These are phyloP conservation scores for Plecotus auritus DNA, from an alignment of 2,113 vertebrate species.

Conservation along the genomic window DNA sequence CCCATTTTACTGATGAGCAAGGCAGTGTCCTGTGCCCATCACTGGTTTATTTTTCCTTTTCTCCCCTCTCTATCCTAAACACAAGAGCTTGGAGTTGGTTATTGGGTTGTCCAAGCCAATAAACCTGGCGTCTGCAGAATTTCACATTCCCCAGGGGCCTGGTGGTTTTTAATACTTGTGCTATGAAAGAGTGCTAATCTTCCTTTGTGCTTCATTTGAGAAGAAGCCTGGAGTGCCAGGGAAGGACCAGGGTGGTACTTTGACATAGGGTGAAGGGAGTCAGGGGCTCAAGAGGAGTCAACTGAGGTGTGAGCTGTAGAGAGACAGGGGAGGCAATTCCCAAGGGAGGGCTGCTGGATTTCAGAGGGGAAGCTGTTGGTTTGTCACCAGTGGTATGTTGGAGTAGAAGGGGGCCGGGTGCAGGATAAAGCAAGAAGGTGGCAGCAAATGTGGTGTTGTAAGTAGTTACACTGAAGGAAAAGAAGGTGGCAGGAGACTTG, in stretches of 20 bases:
- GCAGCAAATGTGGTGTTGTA: background rate
- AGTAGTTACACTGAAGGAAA: background rate
- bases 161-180: background rate
- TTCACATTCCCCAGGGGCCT: background rate
- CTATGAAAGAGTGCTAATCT: fast-evolving
- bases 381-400: background rate
- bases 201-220: background rate
- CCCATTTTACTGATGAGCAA: background rate
- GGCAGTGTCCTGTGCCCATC: background rate
- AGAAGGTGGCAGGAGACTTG: background rate
- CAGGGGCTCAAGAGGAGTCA: background rate
- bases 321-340: background rate
- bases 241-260: background rate
- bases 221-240: background rate
- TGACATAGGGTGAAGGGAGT: background rate
- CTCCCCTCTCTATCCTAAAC: background rate
- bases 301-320: background rate
- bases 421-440: background rate
- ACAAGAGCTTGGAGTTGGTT: background rate
- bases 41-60: background rate
- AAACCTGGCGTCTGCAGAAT: background rate
- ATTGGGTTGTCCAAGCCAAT: background rate
- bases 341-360: background rate
- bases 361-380: background rate
- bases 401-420: background rate